These are phyloP conservation scores for Streblospio benedicti DNA, from an alignment of 1,140 invertebrate species.

Conservation along the genomic window DNA sequence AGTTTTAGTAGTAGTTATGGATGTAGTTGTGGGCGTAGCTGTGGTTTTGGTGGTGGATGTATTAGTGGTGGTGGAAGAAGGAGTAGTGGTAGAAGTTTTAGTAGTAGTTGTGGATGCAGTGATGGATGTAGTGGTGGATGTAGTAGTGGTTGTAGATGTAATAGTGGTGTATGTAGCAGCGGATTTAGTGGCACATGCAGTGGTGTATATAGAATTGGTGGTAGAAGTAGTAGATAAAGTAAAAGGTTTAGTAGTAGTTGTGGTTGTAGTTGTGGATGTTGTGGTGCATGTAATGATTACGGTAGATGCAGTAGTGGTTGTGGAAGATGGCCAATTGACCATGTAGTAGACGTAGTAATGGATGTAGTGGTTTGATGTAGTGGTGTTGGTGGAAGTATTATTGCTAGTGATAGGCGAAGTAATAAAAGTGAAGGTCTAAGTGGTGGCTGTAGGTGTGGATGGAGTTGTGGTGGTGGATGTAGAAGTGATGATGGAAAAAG, in stretches of 20 bases:
- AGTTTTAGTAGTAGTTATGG: no score
- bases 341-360: not conserved
- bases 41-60: no score
- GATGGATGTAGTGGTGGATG: no score
- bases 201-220: not conserved
- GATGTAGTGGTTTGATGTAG: not conserved
- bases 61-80: no score
- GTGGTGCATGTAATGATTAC: not conserved
- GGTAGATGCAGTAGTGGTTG: not conserved
- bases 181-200: not conserved
- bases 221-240: not conserved
- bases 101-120: not conserved
- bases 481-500: not conserved
- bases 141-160: no score
- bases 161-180: not conserved
- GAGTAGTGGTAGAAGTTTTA: no score
- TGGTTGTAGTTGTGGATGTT: not conserved
- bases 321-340: not conserved
- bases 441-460: not conserved
- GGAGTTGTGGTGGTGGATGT: not conserved
- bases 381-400: not conserved
- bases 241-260: not conserved
- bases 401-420: not conserved
- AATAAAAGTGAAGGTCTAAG: no score
- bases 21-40: not conserved